Percentiles rank a stretch among this genome's conserved stretches.
These are phyloP conservation scores for Diploscapter pachys DNA, from an alignment of 1,140 invertebrate species.

Conservation along the genomic window DNA sequence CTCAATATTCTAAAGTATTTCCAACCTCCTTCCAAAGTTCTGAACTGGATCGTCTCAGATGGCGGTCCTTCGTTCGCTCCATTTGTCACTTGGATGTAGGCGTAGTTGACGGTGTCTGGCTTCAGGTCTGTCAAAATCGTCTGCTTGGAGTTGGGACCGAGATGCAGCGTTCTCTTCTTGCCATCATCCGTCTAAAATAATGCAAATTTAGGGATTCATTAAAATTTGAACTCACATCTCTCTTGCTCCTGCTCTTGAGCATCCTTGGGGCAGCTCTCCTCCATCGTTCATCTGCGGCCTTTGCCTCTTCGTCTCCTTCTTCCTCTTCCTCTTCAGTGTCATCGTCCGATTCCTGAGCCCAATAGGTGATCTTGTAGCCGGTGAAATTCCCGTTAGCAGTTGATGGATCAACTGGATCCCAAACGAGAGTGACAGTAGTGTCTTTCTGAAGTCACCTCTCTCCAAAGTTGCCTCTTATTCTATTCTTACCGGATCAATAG, in stretches of 20 bases:
- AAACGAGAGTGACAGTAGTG: conserved; percentile 52
- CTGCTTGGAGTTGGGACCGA: conserved; percentile 7
- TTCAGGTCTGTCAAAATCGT: conserved; percentile 69
- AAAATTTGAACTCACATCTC: too few species aligned
- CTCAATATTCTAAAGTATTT: conserved; percentile 10
- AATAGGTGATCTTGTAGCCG: conserved; percentile 73
- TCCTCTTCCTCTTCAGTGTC: conserved; percentile 29
- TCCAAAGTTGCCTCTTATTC: not conserved
- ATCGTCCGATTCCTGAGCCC: conserved; percentile 48
- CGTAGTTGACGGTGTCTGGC: conserved; percentile 83
- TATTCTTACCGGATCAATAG: conserved; percentile 10
- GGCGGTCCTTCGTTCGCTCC: conserved; percentile 81
- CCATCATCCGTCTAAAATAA: not conserved
- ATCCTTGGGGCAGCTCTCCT: too few species aligned
- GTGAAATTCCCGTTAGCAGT: conserved; percentile 75
- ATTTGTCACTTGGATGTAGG: conserved; percentile 83
- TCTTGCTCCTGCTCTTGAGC: too few species aligned
- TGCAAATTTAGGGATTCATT: too few species aligned
- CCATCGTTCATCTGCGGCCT: not conserved
- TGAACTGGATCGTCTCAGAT: conserved; percentile 77
- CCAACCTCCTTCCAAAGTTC: conserved; percentile 81
- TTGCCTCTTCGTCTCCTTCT: conserved; percentile 12
- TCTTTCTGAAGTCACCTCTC: conserved; percentile 12
- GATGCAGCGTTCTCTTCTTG: not conserved
- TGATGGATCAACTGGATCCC: conserved; percentile 52